Base-by-base conservation (phyloP, 2,888 invertebrate genomes). In the Cepaea hortensis region DNA sequence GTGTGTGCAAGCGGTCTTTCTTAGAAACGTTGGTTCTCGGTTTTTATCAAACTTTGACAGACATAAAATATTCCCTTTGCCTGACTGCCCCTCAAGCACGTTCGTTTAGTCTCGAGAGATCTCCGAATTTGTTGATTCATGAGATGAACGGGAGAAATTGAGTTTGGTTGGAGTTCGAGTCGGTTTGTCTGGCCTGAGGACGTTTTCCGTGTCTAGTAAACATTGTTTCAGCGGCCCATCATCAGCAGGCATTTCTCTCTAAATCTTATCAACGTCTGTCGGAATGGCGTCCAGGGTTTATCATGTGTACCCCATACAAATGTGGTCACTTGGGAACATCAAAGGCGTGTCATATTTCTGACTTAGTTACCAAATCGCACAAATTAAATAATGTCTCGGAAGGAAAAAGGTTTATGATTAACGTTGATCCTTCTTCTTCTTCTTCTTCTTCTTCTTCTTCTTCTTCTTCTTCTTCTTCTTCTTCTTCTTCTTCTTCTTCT, bases 401-500 rank as follows among this genome's bases (percentile, higher is more conserved):
- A 55, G 55, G 7, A 55, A 55, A 55, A 3, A 55, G 11, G 55
- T 9, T 6, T 55, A 11, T 11, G 7, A 11, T 1, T 55, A 55
- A 55, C 55, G 55, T 55, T 55, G 11, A 55, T 55, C 55, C 0
- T 55, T 1, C 70, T 65, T 46, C 48, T 46, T 46, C 70, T 46
- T 70, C 50, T 50, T 46, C 48, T 65, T 70, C 48, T 46, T 61
- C 65, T 46, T 70, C 70, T 48, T 70, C 48, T 65, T 82, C 82
- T 50, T 70, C 70, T 48, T 50, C 70, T 70, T 65, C 70, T 72
- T 68, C 50, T 82, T 72, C 70, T 15, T 68, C 72, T 72, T 55
- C 11, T 55, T 23, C 70, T 18, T 13, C 18, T 50, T 48, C 68
- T n/a, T n/a, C 55, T 55, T 50, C 68, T 68, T 72, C 15, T 55